phyloP scores from a whole-genome alignment of 2,113 vertebrate genomes.

The pig (Sus scrofa) region T2T-Sscrofa CM000826.6:22004501-22005000 shows the following conservation, averaged over 20 bases:
- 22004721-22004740: not conserved
- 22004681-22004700: not conserved
- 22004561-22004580: not conserved
- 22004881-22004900: not conserved
- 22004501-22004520: conserved; percentile 49
- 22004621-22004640: conserved; percentile 34
- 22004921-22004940: not conserved
- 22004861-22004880: not conserved
- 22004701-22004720: not conserved
- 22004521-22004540: conserved; percentile 39
- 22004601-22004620: not conserved
- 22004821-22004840: not conserved
- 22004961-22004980: not conserved
- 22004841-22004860: not conserved
- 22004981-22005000: not conserved
- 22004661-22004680: not conserved
- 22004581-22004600: not conserved
- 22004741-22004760: not conserved
- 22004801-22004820: not conserved
- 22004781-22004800: not conserved
- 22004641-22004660: conserved; percentile 35
- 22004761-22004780: not conserved
- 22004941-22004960: not conserved
- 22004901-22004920: not conserved
- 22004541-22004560: conserved; percentile 49